Evolutionary conservation across 2,113 vertebrate genomes (phyloP).

Genomic region (Neoarius graeffei): DNA sequence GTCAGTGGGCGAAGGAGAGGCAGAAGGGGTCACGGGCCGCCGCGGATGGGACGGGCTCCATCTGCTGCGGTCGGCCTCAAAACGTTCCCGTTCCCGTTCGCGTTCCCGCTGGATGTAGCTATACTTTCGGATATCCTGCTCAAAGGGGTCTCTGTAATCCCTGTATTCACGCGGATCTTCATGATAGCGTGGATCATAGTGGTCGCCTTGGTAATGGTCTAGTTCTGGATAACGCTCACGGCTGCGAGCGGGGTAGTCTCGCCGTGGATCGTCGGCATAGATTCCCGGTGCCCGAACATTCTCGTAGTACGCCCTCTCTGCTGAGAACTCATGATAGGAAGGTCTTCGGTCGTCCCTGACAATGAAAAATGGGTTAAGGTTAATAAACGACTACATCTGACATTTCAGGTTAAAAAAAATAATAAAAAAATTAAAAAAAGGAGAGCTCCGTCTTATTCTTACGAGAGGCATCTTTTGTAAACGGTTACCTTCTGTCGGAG

Average conservation of each 20-base stretch:
- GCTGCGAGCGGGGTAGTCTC: slow-evolving; percentile 89
- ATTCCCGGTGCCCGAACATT: slow-evolving; percentile 85
- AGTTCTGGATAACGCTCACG: slow-evolving; percentile 92
- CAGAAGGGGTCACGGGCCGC: slow-evolving; percentile 82
- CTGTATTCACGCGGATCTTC: slow-evolving; percentile 93
- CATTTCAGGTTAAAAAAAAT: background rate
- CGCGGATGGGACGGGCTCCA: slow-evolving; percentile 91
- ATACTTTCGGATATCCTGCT: slow-evolving; percentile 96
- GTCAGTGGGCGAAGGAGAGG: slow-evolving; percentile 87
- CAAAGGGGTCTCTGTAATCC: slow-evolving; percentile 93
- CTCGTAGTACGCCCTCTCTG: slow-evolving; percentile 92
- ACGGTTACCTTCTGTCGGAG: slow-evolving; percentile 83
- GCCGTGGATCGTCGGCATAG: slow-evolving; percentile 88
- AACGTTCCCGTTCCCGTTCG: slow-evolving; percentile 89
- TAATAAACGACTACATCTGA: background rate
- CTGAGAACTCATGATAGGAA: slow-evolving; percentile 88
- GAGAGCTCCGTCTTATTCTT: background rate
- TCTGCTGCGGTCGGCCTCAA: slow-evolving; percentile 88
- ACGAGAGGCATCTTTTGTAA: background rate
- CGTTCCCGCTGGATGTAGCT: slow-evolving; percentile 93
- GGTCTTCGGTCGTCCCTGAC: slow-evolving; percentile 90
- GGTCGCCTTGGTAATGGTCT: slow-evolving; percentile 93
- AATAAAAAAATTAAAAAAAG: too few relatives aligned
- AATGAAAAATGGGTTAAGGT: background rate
- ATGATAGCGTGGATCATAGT: slow-evolving; percentile 93